Conservation (phyloP, 2,113 vertebrate genomes). For the Microcebus lehilahytsara region DNA sequence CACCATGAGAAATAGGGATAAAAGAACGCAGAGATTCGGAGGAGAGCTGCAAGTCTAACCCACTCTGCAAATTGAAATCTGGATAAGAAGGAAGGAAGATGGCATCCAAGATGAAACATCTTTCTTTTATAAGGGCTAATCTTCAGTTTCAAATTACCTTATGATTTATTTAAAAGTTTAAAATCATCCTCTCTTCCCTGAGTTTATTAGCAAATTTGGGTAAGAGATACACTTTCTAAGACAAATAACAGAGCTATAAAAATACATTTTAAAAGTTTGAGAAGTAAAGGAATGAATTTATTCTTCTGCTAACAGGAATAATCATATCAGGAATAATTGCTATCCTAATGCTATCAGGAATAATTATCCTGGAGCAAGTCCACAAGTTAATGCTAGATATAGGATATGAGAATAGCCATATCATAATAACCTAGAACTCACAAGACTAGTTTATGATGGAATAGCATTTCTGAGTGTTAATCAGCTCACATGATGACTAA, state of each 20-base stretch:
- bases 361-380: background rate
- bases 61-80: background rate
- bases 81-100: background rate
- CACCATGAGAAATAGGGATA: background rate
- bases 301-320: background rate
- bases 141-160: background rate
- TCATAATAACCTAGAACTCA: background rate
- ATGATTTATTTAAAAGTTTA: background rate
- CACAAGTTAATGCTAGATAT: background rate
- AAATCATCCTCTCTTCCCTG: background rate
- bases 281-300: background rate
- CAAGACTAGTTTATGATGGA: background rate
- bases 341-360: background rate
- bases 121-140: background rate
- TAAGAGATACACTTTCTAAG: background rate
- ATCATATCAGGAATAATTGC: background rate
- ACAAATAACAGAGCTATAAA: background rate
- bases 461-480: background rate
- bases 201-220: background rate
- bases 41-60: background rate
- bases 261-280: background rate
- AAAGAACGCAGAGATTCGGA: background rate
- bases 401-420: background rate
- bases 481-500: background rate
- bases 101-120: background rate